Evolutionary conservation across 2,888 invertebrate genomes (phyloP).

Genomic region (Cylloceria caligata): DNA sequence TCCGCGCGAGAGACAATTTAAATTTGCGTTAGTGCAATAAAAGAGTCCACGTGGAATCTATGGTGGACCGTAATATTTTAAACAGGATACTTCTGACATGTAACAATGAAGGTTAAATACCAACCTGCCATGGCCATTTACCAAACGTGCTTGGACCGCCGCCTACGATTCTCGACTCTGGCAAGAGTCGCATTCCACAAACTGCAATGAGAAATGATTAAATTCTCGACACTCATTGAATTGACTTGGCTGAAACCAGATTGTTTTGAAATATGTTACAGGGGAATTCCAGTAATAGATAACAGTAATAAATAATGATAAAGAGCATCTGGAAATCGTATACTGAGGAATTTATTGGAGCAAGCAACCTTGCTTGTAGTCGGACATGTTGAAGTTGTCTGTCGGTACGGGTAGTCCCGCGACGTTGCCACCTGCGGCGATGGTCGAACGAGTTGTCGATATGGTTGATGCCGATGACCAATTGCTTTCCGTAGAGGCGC

Average conservation of each 20-base stretch:
- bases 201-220: slow-evolving; percentile 91
- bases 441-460: slow-evolving; percentile 74
- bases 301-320: neutral
- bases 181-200: slow-evolving; percentile 94
- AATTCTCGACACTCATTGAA: slow-evolving; percentile 82
- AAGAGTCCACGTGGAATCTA: too few relatives aligned
- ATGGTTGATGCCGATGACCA: slow-evolving; percentile 70
- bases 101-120: neutral
- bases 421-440: slow-evolving; percentile 75
- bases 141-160: slow-evolving; percentile 94
- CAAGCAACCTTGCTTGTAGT: slow-evolving; percentile 87
- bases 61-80: too few relatives aligned
- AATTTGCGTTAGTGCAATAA: too few relatives aligned
- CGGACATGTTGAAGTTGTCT: slow-evolving; percentile 86
- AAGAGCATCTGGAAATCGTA: neutral
- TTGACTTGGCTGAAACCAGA: neutral
- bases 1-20: too few relatives aligned
- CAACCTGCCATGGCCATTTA: slow-evolving; percentile 96
- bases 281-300: neutral
- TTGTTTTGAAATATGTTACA: neutral
- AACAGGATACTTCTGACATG: too few relatives aligned
- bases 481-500: slow-evolving; percentile 66
- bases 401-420: slow-evolving; percentile 76
- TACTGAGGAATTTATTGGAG: slow-evolving; percentile 1
- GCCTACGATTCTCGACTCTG: slow-evolving; percentile 94